Evolutionary conservation across 2,797 vertebrate species (phyloP), one percentile per base, ranked within the genome.

Genomic region (Miichthys miiuy): DNA sequence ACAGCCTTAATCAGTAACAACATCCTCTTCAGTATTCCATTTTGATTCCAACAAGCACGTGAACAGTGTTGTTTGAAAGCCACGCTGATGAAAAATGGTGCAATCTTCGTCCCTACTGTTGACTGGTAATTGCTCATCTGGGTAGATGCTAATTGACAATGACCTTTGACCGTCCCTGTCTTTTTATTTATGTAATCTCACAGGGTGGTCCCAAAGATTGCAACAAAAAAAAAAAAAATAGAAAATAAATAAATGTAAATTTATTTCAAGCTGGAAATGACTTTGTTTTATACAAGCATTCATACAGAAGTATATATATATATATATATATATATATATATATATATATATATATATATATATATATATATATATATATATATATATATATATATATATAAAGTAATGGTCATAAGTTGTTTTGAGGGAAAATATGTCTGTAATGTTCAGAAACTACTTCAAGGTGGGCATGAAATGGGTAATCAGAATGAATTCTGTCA

Each of bases 41-140:
- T 17, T 79, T 88, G 91, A 87, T 89, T 90, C 89, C 86, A 87
- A 93, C 91, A 90, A 91, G 93, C 90, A 84, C 60, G 67, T 79
- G 84, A 89, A 88, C 89, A 78, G 72, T 58, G 86, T 82, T 78
- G 79, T 85, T 88, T 89, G 88, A 93, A 91, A 92, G 90, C 77
- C 82, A 41, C 66, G 85, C 83, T 92, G 91, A 92, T 93, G 93
- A 94, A 92, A 93, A 92, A 92, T 89, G 80, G 87, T 87, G 88
- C 92, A 93, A 93, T 94, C 90, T 90, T 83, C 67, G 42, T 92
- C 88, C 79, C 90, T 76, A 87, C 91, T 81, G 91, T 92, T 89
- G 86, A 89, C 79, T 91, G 72, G 81, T 93, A 92, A 92, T 92
- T 92, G 88, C 92, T 94, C 91, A 91, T 93, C 90, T 90, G 89